Conservation (phyloP, 2,888 invertebrate genomes). For the Nymphalis urticae region DNA sequence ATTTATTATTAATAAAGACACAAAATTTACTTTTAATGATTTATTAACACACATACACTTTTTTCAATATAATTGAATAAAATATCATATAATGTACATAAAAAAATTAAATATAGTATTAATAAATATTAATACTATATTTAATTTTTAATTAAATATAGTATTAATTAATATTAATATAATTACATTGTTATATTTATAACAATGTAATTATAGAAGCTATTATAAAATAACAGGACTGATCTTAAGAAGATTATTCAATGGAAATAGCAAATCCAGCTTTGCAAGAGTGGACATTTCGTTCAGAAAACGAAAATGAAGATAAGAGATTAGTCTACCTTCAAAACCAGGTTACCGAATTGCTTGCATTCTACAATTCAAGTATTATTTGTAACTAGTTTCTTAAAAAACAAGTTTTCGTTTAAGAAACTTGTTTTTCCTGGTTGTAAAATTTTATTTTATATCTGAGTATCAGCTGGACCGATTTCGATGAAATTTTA, state of each 20-base stretch:
- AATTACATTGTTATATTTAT: too few species aligned
- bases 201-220: neutral
- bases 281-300: constrained; percentile 2
- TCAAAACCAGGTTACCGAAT: constrained; percentile 1
- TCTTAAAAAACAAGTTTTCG: neutral
- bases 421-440: neutral
- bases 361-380: constrained; percentile 1
- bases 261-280: constrained; percentile 7
- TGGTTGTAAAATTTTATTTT: neutral
- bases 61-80: too few species aligned
- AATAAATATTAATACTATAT: too few species aligned
- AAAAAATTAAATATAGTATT: too few species aligned
- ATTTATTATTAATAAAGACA: too few species aligned
- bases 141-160: too few species aligned
- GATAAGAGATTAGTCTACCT: neutral
- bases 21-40: too few species aligned
- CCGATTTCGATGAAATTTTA: too few species aligned
- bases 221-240: neutral
- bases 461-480: too few species aligned
- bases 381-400: neutral
- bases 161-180: too few species aligned
- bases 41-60: too few species aligned
- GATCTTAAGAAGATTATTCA: constrained; percentile 6
- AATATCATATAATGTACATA: too few species aligned
- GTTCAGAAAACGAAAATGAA: constrained; percentile 3